Evolutionary conservation across 2,113 vertebrate genomes (phyloP).

Genomic region (Oxyruncus cristatus): DNA sequence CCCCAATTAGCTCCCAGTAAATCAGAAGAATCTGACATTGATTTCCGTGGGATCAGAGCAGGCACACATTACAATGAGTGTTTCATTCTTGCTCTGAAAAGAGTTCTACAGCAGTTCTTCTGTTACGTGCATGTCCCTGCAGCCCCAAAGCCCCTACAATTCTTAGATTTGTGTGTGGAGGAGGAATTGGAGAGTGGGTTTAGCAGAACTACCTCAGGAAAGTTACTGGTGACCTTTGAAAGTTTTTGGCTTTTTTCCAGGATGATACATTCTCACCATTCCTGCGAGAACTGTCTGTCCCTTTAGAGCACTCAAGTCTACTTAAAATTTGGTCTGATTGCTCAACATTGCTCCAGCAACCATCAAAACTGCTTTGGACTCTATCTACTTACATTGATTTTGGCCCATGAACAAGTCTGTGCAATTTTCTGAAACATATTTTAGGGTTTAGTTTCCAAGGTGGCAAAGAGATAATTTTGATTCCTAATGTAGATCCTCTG

Average conservation of each 20-base stretch:
- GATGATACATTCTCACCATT: background rate
- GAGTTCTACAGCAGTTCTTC: background rate
- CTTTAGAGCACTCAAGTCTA: background rate
- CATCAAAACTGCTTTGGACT: background rate
- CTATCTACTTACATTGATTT: background rate
- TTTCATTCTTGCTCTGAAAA: background rate
- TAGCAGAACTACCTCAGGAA: background rate
- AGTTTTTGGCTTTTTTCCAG: background rate
- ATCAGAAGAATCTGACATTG: background rate
- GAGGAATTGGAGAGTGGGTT: background rate
- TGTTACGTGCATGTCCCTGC: background rate
- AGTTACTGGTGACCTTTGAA: background rate
- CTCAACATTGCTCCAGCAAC: background rate
- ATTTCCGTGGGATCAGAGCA: background rate
- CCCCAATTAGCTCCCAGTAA: background rate
- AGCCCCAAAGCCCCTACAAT: background rate
- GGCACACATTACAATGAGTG: rapidly evolving
- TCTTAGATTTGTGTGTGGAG: background rate
- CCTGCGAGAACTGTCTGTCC: background rate
- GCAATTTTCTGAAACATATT: background rate
- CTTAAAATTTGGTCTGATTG: background rate
- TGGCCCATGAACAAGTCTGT: background rate
- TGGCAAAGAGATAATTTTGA: background rate
- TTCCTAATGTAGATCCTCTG: background rate
- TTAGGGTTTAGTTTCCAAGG: background rate